Conservation (phyloP, 2,888 invertebrate species). For the Cartodere bifasciata region DNA sequence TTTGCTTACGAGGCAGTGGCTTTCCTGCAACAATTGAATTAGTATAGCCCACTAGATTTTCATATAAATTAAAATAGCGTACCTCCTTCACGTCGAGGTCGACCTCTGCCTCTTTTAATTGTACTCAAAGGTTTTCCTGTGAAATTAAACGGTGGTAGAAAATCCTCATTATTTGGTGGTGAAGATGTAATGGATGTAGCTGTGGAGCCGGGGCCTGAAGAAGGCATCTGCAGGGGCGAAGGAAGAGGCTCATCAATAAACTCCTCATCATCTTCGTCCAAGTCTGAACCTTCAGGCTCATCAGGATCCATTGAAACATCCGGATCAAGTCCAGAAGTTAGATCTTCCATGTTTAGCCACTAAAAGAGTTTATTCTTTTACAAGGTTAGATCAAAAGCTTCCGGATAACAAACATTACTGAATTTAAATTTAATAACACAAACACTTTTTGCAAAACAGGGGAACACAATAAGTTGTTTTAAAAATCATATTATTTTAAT, state of each 20-base stretch:
- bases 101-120: conserved; percentile 66
- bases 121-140: conserved; percentile 47
- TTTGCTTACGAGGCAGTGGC: conserved; percentile 22
- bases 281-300: conserved; percentile 61
- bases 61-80: conserved; percentile 8
- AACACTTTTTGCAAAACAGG: too few relatives aligned
- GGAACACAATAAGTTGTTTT: too few relatives aligned
- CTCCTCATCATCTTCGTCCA: conserved; percentile 58
- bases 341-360: conserved; percentile 30
- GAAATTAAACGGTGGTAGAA: conserved; percentile 48
- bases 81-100: conserved; percentile 65
- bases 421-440: too few relatives aligned
- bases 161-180: conserved; percentile 42
- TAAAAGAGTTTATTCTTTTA: too few relatives aligned
- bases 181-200: conserved; percentile 52
- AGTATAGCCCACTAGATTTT: neutral
- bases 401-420: too few relatives aligned
- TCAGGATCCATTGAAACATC: conserved; percentile 61
- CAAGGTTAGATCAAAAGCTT: too few relatives aligned
- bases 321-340: conserved; percentile 32
- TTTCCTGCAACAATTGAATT: conserved; percentile 23
- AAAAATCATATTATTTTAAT: too few relatives aligned
- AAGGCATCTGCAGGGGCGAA: conserved; percentile 34
- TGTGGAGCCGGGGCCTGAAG: conserved; percentile 52
- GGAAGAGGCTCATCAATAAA: conserved; percentile 40